Conservation (phyloP, 2,888 invertebrate species). For the Napeogenes inachia region DNA sequence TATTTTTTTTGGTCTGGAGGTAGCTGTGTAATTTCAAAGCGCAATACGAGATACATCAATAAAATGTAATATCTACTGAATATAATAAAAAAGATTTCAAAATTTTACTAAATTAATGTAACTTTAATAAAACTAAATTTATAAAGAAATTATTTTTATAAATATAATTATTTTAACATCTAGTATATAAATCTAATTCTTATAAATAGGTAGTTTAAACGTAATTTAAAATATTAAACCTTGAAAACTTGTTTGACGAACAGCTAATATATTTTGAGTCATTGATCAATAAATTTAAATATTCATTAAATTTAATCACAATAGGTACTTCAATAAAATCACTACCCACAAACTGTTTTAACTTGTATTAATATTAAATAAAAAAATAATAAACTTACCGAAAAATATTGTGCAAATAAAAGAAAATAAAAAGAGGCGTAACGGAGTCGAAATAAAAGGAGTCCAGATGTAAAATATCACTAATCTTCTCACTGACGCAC, state of each 20-base stretch:
- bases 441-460: conserved; percentile 47
- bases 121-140: too few relatives aligned
- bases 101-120: too few relatives aligned
- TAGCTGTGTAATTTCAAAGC: too few relatives aligned
- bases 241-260: conserved; percentile 27
- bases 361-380: neutral
- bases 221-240: conserved; percentile 14
- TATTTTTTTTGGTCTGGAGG: too few relatives aligned
- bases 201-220: too few relatives aligned
- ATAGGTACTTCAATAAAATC: conserved; percentile 3
- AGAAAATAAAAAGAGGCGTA: conserved; percentile 20
- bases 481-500: conserved; percentile 65
- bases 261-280: conserved; percentile 10
- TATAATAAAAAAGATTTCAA: too few relatives aligned
- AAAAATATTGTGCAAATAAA: conserved; percentile 50
- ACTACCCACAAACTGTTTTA: neutral
- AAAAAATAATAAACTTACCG: conserved; percentile 34
- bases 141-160: too few relatives aligned
- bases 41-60: too few relatives aligned
- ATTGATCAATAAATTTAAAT: conserved; percentile 11
- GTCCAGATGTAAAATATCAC: conserved; percentile 53
- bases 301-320: neutral
- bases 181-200: too few relatives aligned
- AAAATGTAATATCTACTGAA: too few relatives aligned
- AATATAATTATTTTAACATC: too few relatives aligned